These are phyloP conservation scores for Felis catus DNA, from an alignment of 2,113 vertebrate genomes.

Conservation along the genomic window F.catus_Fca126_mat1.0 CM031412.1:182917501-182918000, in stretches of 20 bases:
- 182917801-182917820: not conserved
- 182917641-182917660: not conserved
- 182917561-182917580: not conserved
- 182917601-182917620: not conserved
- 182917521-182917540: not conserved
- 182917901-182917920: not conserved
- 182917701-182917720: not conserved
- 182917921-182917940: not conserved
- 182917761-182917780: not conserved
- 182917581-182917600: not conserved
- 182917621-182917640: not conserved
- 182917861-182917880: not conserved
- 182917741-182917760: not conserved
- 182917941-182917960: not conserved
- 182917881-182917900: not conserved
- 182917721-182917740: not conserved
- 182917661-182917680: not conserved
- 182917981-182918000: not conserved
- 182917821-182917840: not conserved
- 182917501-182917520: not conserved
- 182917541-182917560: not conserved
- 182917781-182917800: not conserved
- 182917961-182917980: not conserved
- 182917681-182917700: not conserved
- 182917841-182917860: not conserved